A percentile compares a stretch with the other conserved stretches of the same genome.
These are phyloP conservation scores for Drosophila mauritiana DNA, from an alignment of 1,140 invertebrate species.

Conservation along the genomic window DNA sequence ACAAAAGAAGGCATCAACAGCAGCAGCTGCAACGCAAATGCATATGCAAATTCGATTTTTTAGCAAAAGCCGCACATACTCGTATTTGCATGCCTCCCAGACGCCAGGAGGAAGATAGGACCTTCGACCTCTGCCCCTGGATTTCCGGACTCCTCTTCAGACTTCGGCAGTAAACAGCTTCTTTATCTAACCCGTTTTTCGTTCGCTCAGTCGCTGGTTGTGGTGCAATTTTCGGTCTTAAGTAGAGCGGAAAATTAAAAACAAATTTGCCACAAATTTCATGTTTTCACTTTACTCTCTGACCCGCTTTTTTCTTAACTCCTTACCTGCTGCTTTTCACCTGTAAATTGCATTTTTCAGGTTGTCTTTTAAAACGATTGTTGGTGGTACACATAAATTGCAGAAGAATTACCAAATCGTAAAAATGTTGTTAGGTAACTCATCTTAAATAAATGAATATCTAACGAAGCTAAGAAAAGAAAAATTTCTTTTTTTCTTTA, in stretches of 20 bases:
- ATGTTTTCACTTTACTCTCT: conserved; percentile 48
- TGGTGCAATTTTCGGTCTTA: conserved; percentile 68
- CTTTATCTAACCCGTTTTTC: conserved; percentile 71
- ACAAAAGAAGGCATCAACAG: conserved; percentile 36
- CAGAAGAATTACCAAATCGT: background rate
- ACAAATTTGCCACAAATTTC: conserved; percentile 72
- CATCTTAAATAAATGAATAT: background rate
- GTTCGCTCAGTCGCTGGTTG: conserved; percentile 11
- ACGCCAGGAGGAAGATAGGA: background rate
- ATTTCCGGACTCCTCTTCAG: background rate
- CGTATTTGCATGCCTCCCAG: conserved; percentile 51
- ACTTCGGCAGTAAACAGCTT: conserved; percentile 60
- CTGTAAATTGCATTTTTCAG: conserved; percentile 52
- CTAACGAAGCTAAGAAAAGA: too few relatives aligned
- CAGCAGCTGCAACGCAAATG: conserved; percentile 46
- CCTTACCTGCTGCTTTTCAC: conserved; percentile 38
- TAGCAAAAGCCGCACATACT: conserved; percentile 55
- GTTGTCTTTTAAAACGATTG: conserved; percentile 27
- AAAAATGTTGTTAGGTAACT: background rate
- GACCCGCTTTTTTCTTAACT: background rate
- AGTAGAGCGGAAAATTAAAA: conserved; percentile 82
- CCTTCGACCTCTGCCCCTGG: background rate
- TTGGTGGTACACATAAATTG: conserved; percentile 24
- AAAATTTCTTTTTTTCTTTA: too few relatives aligned
- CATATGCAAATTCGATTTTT: conserved; percentile 79